Evolutionary conservation across 2,797 vertebrate species (phyloP).

Genomic region (Pogoniulus pusillus): DNA sequence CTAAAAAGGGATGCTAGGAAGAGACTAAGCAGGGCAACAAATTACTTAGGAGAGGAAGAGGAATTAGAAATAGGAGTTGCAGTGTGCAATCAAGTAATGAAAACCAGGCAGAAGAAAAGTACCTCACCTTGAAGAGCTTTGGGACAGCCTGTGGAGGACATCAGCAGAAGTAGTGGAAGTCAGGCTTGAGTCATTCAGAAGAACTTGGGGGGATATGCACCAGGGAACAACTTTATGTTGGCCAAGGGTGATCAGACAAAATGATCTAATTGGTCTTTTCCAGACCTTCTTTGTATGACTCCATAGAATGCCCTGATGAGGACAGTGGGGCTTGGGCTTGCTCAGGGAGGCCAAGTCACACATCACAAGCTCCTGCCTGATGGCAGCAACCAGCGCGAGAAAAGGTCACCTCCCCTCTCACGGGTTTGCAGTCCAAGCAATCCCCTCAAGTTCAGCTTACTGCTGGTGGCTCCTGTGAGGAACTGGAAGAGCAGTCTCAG

Average conservation of each 20-base stretch:
- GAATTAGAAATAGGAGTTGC: background rate
- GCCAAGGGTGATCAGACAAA: background rate
- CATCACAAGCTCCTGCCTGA: background rate
- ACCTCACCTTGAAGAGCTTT: background rate
- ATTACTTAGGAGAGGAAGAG: background rate
- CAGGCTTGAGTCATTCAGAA: background rate
- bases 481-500: background rate
- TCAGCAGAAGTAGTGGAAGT: background rate
- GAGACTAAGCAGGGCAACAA: background rate
- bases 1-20: background rate
- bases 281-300: background rate
- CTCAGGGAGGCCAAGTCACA: background rate
- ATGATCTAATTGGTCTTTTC: constrained; percentile 4
- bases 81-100: background rate
- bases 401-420: background rate
- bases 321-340: background rate
- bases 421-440: background rate
- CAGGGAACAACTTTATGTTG: background rate
- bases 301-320: background rate
- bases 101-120: background rate
- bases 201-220: background rate
- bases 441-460: background rate
- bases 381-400: background rate
- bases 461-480: background rate
- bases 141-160: background rate